Evolutionary conservation across 2,113 vertebrate genomes (phyloP).

Genomic region (Neolamprologus caudopunctatus): DNA sequence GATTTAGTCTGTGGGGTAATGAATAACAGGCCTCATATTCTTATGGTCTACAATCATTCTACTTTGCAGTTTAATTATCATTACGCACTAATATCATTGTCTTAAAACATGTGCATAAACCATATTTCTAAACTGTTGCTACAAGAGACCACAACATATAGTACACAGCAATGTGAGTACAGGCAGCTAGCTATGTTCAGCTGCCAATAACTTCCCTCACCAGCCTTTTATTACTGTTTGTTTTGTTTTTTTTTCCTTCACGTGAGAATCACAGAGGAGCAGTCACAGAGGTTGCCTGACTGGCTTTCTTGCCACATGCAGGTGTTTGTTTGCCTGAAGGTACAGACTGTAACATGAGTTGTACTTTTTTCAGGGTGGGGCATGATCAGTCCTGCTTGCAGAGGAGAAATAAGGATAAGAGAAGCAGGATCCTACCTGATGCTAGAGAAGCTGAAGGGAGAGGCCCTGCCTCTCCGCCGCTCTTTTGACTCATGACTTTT

Average conservation of each 20-base stretch:
- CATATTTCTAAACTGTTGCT: neutral
- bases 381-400: conserved; percentile 77
- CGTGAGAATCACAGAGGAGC: neutral
- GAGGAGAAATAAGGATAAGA: conserved; percentile 60
- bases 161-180: neutral
- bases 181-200: neutral
- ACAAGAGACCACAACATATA: neutral
- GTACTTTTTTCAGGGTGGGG: neutral
- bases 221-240: neutral
- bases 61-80: neutral
- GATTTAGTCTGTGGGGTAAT: neutral
- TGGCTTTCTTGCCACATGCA: neutral
- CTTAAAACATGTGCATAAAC: neutral
- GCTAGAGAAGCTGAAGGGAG: conserved; percentile 83
- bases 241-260: neutral
- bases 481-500: conserved; percentile 96
- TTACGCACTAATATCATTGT: neutral
- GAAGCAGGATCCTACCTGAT: conserved; percentile 85
- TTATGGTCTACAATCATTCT: neutral
- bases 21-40: neutral
- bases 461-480: conserved; percentile 89
- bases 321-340: conserved; percentile 7
- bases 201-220: neutral
- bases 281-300: neutral
- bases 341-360: neutral